A percentile compares a stretch with the other conserved stretches of the same genome.
Conservation (phyloP, 2,888 invertebrate genomes). For the Acronicta aceris region DNA sequence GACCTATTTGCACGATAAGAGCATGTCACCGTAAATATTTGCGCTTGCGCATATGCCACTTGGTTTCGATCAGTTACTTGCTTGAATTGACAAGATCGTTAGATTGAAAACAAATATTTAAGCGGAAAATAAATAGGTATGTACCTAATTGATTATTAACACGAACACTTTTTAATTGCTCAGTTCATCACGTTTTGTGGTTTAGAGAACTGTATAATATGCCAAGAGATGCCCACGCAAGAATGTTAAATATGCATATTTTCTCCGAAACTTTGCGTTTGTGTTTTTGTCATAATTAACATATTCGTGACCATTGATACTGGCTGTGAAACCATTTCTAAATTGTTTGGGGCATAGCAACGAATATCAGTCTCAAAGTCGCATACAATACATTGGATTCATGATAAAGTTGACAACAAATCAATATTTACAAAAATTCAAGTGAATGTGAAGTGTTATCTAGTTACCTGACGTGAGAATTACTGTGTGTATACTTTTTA, state of each 20-base stretch:
- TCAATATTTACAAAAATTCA: constrained; percentile 70
- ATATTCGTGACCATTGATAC: constrained; percentile 42
- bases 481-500: constrained; percentile 51
- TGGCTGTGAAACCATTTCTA: constrained; percentile 34
- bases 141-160: background rate
- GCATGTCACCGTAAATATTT: constrained; percentile 63
- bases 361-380: constrained; percentile 20
- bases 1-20: constrained; percentile 59
- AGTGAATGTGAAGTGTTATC: constrained; percentile 66
- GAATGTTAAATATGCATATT: constrained; percentile 55
- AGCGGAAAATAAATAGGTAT: constrained; percentile 9
- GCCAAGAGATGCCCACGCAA: constrained; percentile 27
- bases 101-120: constrained; percentile 20
- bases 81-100: constrained; percentile 34
- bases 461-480: constrained; percentile 73
- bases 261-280: constrained; percentile 40
- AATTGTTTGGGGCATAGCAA: constrained; percentile 18
- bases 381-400: constrained; percentile 60
- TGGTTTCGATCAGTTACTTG: constrained; percentile 52
- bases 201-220: constrained; percentile 38
- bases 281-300: constrained; percentile 37
- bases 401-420: constrained; percentile 61
- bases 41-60: constrained; percentile 57
- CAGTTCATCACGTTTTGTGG: constrained; percentile 31
- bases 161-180: constrained; percentile 18